Evolutionary conservation across 2,113 vertebrate species (phyloP), one percentile per base, ranked within the genome.

Genomic region (Rhinoderma darwinii): DNA sequence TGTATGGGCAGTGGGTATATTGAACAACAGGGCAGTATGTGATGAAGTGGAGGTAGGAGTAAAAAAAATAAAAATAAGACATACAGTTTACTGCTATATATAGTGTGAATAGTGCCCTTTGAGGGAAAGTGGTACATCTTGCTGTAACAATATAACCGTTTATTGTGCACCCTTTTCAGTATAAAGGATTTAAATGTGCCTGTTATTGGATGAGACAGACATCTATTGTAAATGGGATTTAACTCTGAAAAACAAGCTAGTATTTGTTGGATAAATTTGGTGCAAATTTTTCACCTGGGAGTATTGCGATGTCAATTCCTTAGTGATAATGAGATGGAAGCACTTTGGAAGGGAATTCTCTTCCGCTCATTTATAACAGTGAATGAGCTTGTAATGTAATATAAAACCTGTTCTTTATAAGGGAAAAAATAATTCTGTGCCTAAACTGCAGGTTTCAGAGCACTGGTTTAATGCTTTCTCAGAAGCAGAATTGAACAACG

Each of bases 231-330:
- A 77, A 76, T 61, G 37, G n/a, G 43, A 59, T 75, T 84, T 63
- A n/a, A 51, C 14, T 43, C 76, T 50, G 54, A 56, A 66, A 77
- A 77, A 76, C 39, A 50, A 77, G 37, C 17, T 66, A 32, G 84
- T 56, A 50, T 87, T 74, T 87, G 79, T 82, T 76, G 68, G 68
- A 59, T 74, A 87, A 75, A 82, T 72, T 15, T 22, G 61, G 76
- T 86, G 47, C 37, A 82, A 87, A 82, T 87, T 47, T 82, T 82
- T 87, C 86, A 87, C 86, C 68, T 75, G 86, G 41, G 78, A 82
- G 54, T 82, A 82, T 87, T 72, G 37, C 66, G 47, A 51, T 82
- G 77, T 86, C 85, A 86, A 74, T 37, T 35, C 47, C 50, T 87
- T 68, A 82, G 70, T 82, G 79, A 82, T 86, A 86, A 86, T 80